Base-by-base conservation (phyloP, 2,888 invertebrate genomes). In the Nephrocerus scutellatus region DNA sequence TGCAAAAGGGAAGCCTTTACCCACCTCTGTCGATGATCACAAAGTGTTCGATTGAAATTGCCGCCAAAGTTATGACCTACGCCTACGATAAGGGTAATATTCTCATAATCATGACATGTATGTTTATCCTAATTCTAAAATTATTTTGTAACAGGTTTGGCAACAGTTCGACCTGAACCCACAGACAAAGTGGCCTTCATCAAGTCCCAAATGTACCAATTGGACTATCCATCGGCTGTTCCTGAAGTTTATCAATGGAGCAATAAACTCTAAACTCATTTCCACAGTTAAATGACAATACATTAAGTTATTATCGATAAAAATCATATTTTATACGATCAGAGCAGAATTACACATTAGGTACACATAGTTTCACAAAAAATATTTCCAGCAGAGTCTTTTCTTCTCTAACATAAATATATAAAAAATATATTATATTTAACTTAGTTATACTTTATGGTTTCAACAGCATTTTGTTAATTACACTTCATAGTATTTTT, bases 31-130 rank as follows among this genome's bases (percentile, higher is more conserved):
- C 75, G 25, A 73, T 77, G 45, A 92, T 97, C 51, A 79, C 85
- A 53, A 75, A 84, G 44, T 88, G 91, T 60, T 96, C 96, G 1
- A 70, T 91, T 36, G 77, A 79, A 61, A 93, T 98, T 55, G 96
- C 93, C 15, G 75, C 77, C 24, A 76, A 77, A 59, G 70, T 95
- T 39, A 81, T 87, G 33, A 80, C 89, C 38, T 84, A 84, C 63
- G 86, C 90, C 2, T 97, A 90, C 65, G 70, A 74, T 51, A 75
- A 77, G 50, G 77, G 86, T 85, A 70, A 69, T 25, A 38, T 41
- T 36, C 39, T 19, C 18, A 22, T 13, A 22, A 20, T 20, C 32
- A 24, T 25, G 21, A 32, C 5, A 19, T 32, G 8, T 15, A 32
- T 14, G 6, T 24, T 13, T 21, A 23, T 14, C 14, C 19, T 33